Conservation (phyloP, 2,113 vertebrate species). For the Sardina pilchardus region DNA sequence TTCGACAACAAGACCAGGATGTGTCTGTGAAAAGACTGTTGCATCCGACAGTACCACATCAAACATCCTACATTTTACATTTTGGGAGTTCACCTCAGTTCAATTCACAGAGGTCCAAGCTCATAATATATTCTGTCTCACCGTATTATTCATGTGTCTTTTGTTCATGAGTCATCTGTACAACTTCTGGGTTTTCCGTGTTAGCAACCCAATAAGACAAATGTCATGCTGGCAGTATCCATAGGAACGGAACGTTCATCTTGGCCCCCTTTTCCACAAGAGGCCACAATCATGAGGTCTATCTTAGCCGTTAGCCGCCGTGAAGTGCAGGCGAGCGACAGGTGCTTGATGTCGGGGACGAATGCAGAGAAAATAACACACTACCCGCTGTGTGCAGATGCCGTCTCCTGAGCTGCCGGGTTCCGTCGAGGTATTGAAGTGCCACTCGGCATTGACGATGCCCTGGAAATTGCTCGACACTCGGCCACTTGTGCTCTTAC, state of each 20-base stretch:
- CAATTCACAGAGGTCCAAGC: background rate
- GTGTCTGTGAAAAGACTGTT: background rate
- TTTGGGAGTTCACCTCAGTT: background rate
- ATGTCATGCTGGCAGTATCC: background rate
- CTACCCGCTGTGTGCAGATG: background rate
- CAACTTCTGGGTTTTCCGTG: background rate
- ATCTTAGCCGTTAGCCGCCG: background rate
- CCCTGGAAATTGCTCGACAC: constrained; percentile 4
- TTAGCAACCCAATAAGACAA: background rate
- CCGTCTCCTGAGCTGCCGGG: background rate
- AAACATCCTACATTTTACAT: background rate
- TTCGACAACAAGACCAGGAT: background rate
- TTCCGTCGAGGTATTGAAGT: background rate
- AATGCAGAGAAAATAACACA: background rate
- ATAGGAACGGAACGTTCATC: background rate
- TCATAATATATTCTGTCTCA: background rate
- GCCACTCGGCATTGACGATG: background rate
- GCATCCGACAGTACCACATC: background rate
- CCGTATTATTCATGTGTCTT: background rate
- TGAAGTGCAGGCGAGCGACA: background rate
- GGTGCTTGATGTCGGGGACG: background rate
- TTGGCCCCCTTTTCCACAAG: background rate
- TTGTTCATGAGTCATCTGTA: background rate
- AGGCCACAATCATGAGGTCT: background rate
- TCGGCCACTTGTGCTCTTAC: background rate